A percentile compares a stretch with the other conserved stretches of the same genome.
These are phyloP conservation scores for Pagrus major DNA, from an alignment of 2,113 vertebrate species.

Conservation along the genomic window DNA sequence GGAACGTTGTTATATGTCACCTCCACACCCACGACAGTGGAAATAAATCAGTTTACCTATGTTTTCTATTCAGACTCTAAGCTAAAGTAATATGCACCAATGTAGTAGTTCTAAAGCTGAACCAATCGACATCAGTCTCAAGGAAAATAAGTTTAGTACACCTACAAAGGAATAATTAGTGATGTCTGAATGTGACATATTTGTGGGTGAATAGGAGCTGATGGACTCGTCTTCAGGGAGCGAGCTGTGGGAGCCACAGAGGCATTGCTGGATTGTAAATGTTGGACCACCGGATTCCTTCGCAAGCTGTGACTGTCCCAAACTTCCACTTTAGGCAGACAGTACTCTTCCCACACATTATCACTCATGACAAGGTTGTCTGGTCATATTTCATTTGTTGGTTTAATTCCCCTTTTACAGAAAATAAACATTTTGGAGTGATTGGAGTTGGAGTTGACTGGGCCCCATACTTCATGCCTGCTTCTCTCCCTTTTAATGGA, in stretches of 20 bases:
- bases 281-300: neutral
- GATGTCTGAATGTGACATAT: constrained; percentile 6
- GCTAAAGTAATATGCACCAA: neutral
- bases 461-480: neutral
- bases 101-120: neutral
- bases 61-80: neutral
- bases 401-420: constrained; percentile 34
- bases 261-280: neutral
- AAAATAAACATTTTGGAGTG: constrained; percentile 7
- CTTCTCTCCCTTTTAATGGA: neutral
- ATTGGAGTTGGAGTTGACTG: neutral
- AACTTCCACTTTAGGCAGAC: constrained; percentile 6
- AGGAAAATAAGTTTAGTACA: neutral
- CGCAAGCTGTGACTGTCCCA: neutral
- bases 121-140: neutral
- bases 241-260: neutral
- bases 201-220: neutral
- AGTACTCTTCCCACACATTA: constrained; percentile 37
- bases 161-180: neutral
- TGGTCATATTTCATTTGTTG: constrained; percentile 48
- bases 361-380: constrained; percentile 16
- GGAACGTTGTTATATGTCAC: neutral
- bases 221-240: neutral
- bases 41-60: neutral
- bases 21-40: neutral